Evolutionary conservation across 2,797 vertebrate species (phyloP), one percentile per base, ranked within the genome.

Genomic region (Gallinago solitaria): DNA sequence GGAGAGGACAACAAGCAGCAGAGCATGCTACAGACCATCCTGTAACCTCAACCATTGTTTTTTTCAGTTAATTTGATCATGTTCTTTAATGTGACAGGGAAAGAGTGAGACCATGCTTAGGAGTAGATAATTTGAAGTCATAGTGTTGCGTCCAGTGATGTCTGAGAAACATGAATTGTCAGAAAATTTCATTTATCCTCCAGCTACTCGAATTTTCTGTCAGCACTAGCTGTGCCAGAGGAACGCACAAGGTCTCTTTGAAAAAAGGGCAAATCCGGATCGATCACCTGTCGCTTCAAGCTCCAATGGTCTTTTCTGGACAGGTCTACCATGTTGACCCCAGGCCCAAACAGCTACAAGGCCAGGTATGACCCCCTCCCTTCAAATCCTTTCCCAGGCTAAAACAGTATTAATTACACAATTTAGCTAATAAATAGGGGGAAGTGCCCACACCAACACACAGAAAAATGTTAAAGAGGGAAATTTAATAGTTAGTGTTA

Each of bases 231-330:
- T 63, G 27, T 61, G 80, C 60, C 51, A 63, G 60, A 79, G 30
- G 37, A 69, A 65, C 5, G 14, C 73, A 50, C 14, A n/a, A 45
- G 3, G 14, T 27, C n/a, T 70, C 11, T 53, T 65, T 35, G 16
- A 6, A 67, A 33, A 39, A 39, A 25, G 56, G 8, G 21, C 53
- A 54, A 1, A 6, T 37, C 24, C 11, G 1, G 1, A 18, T 0
- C 7, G 12, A 33, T 47, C 25, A 57, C 16, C 43, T 3, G 4
- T 57, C 90, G 70, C 35, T 47, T 59, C 25, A 45, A 47, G 39
- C 19, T 76, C 48, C 57, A 27, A 3, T 7, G 27, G 35, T 32
- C 18, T 76, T 76, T 73, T 35, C 63, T 56, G 24, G 27, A 27
- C 16, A 35, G 33, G 13, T 23, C 32, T 54, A 80, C 35, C 16